Percentiles rank a stretch among this genome's conserved stretches.
phyloP scores from a whole-genome alignment of 2,797 vertebrate genomes.

The Pyrocephalus nanus region DNA sequence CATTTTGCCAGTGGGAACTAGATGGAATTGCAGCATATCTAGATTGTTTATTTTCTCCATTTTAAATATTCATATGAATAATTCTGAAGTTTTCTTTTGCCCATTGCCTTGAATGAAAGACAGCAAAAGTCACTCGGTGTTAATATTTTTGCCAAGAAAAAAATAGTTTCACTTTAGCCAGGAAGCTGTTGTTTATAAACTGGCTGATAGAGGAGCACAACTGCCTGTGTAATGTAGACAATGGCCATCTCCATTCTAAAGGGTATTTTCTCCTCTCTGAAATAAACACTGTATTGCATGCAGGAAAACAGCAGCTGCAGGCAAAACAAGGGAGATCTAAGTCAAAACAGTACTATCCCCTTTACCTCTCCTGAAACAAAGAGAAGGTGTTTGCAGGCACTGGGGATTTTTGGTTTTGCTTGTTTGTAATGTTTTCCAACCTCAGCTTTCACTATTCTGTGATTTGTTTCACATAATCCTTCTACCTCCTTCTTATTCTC shows the following conservation, averaged over 20 bases:
- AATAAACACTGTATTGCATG: background rate
- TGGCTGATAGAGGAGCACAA: background rate
- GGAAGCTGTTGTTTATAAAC: background rate
- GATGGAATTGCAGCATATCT: constrained; percentile 42
- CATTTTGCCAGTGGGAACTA: constrained; percentile 35
- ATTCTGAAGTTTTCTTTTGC: constrained; percentile 29
- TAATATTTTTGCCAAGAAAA: background rate
- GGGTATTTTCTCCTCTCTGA: background rate
- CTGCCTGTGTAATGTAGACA: background rate
- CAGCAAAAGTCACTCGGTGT: background rate
- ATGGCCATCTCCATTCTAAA: background rate
- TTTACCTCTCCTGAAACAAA: background rate
- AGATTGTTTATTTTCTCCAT: constrained; percentile 44
- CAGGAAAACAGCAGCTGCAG: background rate
- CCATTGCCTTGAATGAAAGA: background rate
- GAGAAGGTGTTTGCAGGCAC: background rate
- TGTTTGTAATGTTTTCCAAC: background rate
- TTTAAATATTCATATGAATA: constrained; percentile 57
- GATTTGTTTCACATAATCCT: background rate
- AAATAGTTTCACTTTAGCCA: background rate
- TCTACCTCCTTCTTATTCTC: background rate
- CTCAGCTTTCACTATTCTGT: background rate
- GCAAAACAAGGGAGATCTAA: background rate
- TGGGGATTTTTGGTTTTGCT: background rate
- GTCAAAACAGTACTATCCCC: background rate